Base-by-base conservation (phyloP, 2,113 vertebrate species). In the Gymnobelideus leadbeateri region DNA sequence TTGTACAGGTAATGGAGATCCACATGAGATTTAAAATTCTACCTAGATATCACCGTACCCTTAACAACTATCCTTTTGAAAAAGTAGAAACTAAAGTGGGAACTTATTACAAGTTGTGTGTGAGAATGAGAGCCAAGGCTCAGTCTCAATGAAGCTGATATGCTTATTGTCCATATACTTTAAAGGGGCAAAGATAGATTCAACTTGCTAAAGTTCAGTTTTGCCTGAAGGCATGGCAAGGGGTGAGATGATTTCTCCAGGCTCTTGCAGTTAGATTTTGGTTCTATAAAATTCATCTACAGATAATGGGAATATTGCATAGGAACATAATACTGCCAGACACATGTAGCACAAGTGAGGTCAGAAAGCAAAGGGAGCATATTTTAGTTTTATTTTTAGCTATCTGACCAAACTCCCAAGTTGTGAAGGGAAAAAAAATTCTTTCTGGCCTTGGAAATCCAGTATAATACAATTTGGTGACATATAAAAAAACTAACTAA, bases 341-440 rank as follows among this genome's bases (percentile, higher is more conserved):
- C 89, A 68, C 24, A 68, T 8, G 26, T 26, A 46, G 28, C n/a
- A 23, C 68, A 84, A 43, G 37, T 84, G n/a, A 84, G 68, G 68
- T 84, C 68, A 77, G 37, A 77, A 77, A 77, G 68, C 37, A 77
- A 77, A 77, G 68, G 68, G 37, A n/a, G 37, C 14, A 7, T 21
- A 77, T 43, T 77, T 77, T 77, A n/a, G 3, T 77, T 77, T 77
- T 77, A 77, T 77, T 23, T 43, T 84, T 84, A 84, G 68, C 68
- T 84, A 23, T n/a, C 8, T 50, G 25, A 2, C 26, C 19, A 68
- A 47, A 28, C 4, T 21, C 84, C 51, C 55, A 51, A 92, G 77
- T 57, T 91, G 61, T 95, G 53, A 93, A 94, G 24, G 9, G 46
- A 51, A 52, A 91, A 46, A 47, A 68, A 46, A 92, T 55, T 16